Evolutionary conservation across 1,140 invertebrate species (phyloP).

Genomic region (Zelostemma sp.): DNA sequence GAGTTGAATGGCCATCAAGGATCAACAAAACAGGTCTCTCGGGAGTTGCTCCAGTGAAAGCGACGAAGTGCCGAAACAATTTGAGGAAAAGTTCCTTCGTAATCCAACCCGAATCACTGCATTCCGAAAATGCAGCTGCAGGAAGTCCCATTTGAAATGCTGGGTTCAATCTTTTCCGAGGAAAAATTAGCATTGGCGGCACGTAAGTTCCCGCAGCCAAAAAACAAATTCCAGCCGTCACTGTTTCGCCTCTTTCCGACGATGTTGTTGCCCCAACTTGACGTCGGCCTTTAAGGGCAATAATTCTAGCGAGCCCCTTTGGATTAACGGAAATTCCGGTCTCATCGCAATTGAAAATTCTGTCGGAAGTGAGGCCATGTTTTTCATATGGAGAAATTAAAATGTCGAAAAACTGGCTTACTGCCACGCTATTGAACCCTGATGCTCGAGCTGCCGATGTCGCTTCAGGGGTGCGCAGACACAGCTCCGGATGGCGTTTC

Average conservation of each 20-base stretch:
- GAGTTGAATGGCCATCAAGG: not conserved
- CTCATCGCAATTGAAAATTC: slow-evolving; percentile 16
- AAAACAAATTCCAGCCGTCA: slow-evolving; percentile 60
- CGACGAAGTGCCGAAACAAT: slow-evolving; percentile 57
- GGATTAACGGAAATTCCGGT: slow-evolving; percentile 8
- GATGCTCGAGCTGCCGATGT: slow-evolving; percentile 1
- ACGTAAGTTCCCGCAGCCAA: slow-evolving; percentile 56
- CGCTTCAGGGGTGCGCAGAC: slow-evolving; percentile 8
- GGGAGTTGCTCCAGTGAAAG: slow-evolving; percentile 33
- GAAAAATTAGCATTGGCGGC: slow-evolving; percentile 59
- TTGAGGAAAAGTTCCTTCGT: slow-evolving; percentile 6
- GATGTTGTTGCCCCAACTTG: slow-evolving; percentile 47
- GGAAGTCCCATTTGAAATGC: slow-evolving; percentile 4
- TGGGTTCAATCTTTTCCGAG: slow-evolving; percentile 43
- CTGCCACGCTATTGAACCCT: slow-evolving; percentile 7
- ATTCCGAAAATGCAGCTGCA: slow-evolving; percentile 1
- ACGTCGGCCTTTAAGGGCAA: slow-evolving; percentile 25
- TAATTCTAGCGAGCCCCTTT: not conserved
- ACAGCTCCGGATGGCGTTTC: slow-evolving; percentile 8
- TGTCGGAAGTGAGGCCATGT: not conserved
- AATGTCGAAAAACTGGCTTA: slow-evolving; percentile 7
- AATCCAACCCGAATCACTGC: slow-evolving; percentile 10
- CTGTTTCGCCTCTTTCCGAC: slow-evolving; percentile 53
- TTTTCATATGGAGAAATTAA: not conserved
- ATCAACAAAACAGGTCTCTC: slow-evolving; percentile 6